Evolutionary conservation across 2,797 vertebrate species (phyloP).

Genomic region (Cheirogaleus major): DNA sequence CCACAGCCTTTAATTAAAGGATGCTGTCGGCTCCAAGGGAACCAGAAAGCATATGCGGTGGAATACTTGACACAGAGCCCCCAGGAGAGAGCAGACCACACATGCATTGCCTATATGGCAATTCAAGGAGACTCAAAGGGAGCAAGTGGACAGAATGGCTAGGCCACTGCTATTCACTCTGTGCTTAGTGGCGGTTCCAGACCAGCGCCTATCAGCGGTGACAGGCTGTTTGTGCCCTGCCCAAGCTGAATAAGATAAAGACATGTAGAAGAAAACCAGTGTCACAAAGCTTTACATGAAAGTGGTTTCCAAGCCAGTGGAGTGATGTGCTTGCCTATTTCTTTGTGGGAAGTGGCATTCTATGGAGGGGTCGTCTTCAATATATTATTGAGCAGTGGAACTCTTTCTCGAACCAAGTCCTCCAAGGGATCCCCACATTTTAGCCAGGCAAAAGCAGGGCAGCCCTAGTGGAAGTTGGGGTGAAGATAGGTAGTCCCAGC

Average conservation of each 20-base stretch:
- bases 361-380: neutral
- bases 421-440: neutral
- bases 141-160: neutral
- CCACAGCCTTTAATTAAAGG: conserved; percentile 40
- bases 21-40: neutral
- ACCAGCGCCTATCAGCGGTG: neutral
- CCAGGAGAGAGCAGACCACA: neutral
- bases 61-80: neutral
- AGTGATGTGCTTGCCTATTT: neutral
- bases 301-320: neutral
- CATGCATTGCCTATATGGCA: neutral
- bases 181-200: neutral
- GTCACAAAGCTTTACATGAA: neutral
- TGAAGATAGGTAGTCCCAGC: neutral
- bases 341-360: neutral
- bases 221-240: neutral
- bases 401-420: neutral
- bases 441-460: neutral
- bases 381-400: neutral
- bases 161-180: neutral
- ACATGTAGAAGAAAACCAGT: neutral
- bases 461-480: neutral
- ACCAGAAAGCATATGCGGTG: neutral
- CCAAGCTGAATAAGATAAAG: neutral
- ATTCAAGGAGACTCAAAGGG: neutral